Evolutionary conservation across 2,113 vertebrate genomes (phyloP).

Genomic region (Neomonachus schauinslandi): DNA sequence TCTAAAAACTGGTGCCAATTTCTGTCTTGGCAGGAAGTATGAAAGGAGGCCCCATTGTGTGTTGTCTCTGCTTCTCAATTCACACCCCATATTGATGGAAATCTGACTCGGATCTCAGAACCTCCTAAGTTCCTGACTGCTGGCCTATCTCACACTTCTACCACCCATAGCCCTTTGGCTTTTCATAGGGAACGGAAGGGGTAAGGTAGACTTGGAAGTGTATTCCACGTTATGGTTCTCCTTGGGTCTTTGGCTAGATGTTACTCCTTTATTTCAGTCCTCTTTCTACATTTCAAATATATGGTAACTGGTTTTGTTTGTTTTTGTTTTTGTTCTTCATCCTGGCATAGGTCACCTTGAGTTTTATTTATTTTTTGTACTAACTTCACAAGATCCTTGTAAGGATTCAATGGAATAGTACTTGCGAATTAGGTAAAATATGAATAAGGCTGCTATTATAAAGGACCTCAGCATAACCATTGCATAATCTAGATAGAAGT

Average conservation of each 20-base stretch:
- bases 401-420: background rate
- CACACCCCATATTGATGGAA: background rate
- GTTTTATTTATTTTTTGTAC: background rate
- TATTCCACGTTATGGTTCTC: accelerated
- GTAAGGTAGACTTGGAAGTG: accelerated
- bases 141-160: background rate
- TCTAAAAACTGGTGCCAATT: background rate
- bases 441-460: background rate
- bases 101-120: background rate
- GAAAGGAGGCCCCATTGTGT: background rate
- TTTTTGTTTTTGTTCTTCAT: background rate
- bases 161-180: background rate
- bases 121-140: background rate
- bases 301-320: background rate
- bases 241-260: background rate
- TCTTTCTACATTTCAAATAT: background rate
- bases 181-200: background rate
- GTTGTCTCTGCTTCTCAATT: background rate
- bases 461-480: background rate
- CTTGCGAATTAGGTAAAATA: background rate
- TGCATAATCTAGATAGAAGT: background rate
- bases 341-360: background rate
- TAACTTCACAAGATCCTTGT: background rate
- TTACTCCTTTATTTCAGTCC: background rate
- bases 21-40: background rate